A percentile compares a stretch with the other conserved stretches of the same genome.
Evolutionary conservation across 2,797 vertebrate genomes (phyloP).

Genomic region (Ctenopoma kingsleyae): DNA sequence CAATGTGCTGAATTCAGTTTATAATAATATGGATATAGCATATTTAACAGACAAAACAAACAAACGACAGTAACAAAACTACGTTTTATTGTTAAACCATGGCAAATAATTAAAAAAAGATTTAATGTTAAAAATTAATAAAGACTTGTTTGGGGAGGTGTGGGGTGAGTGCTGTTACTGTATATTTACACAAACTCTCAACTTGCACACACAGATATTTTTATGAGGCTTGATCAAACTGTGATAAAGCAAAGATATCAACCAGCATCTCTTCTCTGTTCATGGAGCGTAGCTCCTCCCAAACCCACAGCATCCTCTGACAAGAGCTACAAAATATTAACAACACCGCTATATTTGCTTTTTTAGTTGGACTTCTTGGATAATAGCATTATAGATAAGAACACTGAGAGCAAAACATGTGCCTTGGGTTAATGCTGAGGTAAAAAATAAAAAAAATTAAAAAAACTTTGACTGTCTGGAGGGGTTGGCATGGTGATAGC

Average conservation of each 20-base stretch:
- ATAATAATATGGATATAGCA: background rate
- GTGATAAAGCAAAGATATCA: slow-evolving; percentile 7
- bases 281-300: slow-evolving; percentile 7
- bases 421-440: slow-evolving; percentile 25
- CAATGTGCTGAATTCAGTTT: slow-evolving; percentile 15
- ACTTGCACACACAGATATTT: background rate
- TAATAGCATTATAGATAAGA: background rate
- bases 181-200: background rate
- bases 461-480: slow-evolving; percentile 63
- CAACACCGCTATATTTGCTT: background rate
- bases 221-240: slow-evolving; percentile 9
- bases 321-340: slow-evolving; percentile 5
- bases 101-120: background rate
- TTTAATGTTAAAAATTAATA: background rate
- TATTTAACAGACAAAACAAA: background rate
- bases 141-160: background rate
- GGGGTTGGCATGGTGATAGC: slow-evolving; percentile 65
- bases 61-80: background rate
- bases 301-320: slow-evolving; percentile 22
- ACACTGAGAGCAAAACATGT: slow-evolving; percentile 42
- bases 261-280: slow-evolving; percentile 6
- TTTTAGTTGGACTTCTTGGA: no score
- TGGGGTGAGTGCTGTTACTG: background rate
- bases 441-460: slow-evolving; percentile 18
- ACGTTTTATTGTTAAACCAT: background rate